Percentiles rank a stretch among this genome's conserved stretches.
Evolutionary conservation across 2,113 vertebrate species (phyloP).

Genomic region (Mesocricetus auratus): DNA sequence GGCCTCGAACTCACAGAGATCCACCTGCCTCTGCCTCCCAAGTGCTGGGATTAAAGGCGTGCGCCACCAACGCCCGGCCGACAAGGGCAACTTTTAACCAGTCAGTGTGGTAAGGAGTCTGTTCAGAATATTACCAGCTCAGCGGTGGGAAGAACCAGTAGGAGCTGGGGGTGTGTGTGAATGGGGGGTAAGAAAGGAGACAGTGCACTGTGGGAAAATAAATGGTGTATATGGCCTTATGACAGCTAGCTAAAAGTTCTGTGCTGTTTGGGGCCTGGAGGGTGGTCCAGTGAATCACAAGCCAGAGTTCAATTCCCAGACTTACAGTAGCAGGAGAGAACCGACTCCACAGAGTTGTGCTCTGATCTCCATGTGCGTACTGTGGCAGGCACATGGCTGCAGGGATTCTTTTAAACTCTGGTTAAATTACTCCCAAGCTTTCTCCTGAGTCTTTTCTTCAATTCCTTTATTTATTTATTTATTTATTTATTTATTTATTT

Average conservation of each 20-base stretch:
- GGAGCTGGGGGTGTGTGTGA: accelerated
- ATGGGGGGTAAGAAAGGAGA: neutral
- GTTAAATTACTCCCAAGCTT: neutral
- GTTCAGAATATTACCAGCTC: neutral
- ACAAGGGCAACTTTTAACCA: neutral
- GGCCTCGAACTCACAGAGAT: too few species aligned
- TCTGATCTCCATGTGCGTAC: too few species aligned
- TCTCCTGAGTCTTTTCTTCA: neutral
- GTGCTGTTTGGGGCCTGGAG: neutral
- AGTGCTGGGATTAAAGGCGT: too few species aligned
- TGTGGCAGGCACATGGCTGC: neutral
- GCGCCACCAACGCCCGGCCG: too few species aligned
- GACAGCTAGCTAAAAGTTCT: neutral
- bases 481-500: neutral
- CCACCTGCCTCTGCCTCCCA: too few species aligned
- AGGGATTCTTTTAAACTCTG: neutral
- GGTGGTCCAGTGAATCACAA: neutral
- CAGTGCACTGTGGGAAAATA: neutral
- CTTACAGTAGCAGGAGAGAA: neutral
- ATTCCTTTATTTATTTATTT: too few species aligned
- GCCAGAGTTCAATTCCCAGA: neutral
- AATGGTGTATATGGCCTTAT: neutral
- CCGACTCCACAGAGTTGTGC: neutral
- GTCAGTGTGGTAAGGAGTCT: neutral
- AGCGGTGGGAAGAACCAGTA: neutral